These are phyloP conservation scores for Cyanoderma ruficeps DNA, from an alignment of 2,113 vertebrate species.

Conservation along the genomic window DNA sequence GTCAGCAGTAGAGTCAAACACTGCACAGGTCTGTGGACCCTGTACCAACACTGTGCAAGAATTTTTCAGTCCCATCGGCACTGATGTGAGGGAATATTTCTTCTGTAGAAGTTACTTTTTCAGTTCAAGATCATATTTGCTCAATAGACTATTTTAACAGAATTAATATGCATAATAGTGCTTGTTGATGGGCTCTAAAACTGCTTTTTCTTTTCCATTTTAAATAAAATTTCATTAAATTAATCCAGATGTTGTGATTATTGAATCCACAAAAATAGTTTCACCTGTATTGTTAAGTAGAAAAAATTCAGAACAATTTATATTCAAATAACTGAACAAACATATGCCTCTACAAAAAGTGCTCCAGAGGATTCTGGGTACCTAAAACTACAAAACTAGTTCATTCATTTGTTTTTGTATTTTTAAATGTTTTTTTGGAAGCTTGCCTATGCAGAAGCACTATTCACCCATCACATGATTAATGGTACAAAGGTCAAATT, in stretches of 20 bases:
- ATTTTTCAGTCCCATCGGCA: not conserved
- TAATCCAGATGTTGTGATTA: not conserved
- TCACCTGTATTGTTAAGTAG: not conserved
- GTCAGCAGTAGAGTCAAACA: not conserved
- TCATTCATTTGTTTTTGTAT: not conserved
- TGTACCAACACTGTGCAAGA: not conserved
- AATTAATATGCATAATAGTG: not conserved
- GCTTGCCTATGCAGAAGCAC: not conserved
- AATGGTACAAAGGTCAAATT: not conserved
- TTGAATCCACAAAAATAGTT: not conserved
- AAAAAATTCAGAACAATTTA: not conserved
- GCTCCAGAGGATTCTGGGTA: not conserved
- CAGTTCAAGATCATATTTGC: not conserved
- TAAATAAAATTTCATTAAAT: not conserved
- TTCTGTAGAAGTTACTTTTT: not conserved
- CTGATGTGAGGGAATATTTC: not conserved
- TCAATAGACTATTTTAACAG: not conserved
- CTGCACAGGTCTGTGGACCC: not conserved
- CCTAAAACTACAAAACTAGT: not conserved
- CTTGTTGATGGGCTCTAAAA: not conserved
- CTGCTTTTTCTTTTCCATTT: not conserved
- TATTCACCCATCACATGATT: not conserved
- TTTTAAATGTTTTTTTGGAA: not conserved
- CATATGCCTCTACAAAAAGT: not conserved
- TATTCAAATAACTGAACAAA: not conserved